phyloP scores from a whole-genome alignment of 1,140 invertebrate species.

The Drepana arcuata region DNA sequence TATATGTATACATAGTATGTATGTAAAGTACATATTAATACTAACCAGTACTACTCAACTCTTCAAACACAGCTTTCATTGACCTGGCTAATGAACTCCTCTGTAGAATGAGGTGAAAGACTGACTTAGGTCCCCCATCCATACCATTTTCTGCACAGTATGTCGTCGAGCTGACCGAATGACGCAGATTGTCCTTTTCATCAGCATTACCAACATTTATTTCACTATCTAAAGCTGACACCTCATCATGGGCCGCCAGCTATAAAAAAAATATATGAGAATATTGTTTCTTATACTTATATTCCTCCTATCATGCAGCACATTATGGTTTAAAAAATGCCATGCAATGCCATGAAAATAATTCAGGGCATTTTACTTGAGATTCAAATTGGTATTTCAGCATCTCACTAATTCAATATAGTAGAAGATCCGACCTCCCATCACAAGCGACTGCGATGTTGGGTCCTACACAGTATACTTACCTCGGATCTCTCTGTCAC shows the following conservation, averaged over 20 bases:
- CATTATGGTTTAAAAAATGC: no score
- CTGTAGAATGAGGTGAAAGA: conserved; percentile 82
- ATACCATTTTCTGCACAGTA: conserved; percentile 30
- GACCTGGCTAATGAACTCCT: conserved; percentile 87
- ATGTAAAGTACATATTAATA: no score
- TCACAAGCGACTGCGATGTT: no score
- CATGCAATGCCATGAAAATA: no score
- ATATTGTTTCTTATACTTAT: neutral
- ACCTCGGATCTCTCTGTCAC: no score
- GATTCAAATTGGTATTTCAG: no score
- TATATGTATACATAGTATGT: no score
- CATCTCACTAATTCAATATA: no score
- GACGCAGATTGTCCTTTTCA: conserved; percentile 44
- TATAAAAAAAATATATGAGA: conserved; percentile 27
- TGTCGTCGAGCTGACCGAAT: conserved; percentile 44
- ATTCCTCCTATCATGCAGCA: no score
- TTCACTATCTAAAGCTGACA: conserved; percentile 64
- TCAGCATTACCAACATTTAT: conserved; percentile 71
- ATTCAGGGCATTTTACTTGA: no score
- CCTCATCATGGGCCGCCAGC: conserved; percentile 76
- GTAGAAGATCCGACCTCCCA: no score
- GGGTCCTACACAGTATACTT: no score
- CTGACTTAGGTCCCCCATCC: conserved; percentile 46
- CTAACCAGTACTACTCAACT: conserved; percentile 83
- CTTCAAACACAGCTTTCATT: conserved; percentile 89